Base-by-base conservation (phyloP, 1,140 invertebrate species). In the Lepidurus packardi region DNA sequence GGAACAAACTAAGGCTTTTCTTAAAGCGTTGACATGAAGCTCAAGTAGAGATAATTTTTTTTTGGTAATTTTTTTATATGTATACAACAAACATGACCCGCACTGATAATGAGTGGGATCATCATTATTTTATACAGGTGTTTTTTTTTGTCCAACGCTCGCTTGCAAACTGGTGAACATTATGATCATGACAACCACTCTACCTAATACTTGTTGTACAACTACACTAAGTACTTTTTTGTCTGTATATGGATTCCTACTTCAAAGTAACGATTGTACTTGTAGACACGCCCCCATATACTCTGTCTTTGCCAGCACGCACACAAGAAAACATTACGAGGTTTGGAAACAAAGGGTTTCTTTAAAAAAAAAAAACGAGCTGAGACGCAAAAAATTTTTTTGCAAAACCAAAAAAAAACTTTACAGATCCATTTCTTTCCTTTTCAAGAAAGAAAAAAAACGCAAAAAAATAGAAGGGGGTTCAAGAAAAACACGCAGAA, bases 101-200 rank as follows among this genome's bases (percentile, higher is more conserved):
- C 53, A 65, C 53, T 16, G 53, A 65, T 65, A 65, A 21, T 65
- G 53, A 65, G 53, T 65, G 53, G 53, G 53, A 21, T 65, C 53
- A 65, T 65, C 53, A 65, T 65, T 65, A 65, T 65, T 65, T 65
- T 65, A 65, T 65, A 65, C 53, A 65, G 53, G 53, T 65, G 53
- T 65, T 65, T 65, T 65, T 65, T 65, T 21, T 65, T 65, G 53
- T 65, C 53, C 53, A 65, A 65, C 53, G 53, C 53, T 16, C 53
- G 53, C 53, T 65, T 65, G 53, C 53, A 65, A 65, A 65, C 21
- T 65, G 53, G 53, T 65, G 53, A 65, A 65, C 53, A 65, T 21
- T 65, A 65, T 65, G 21, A 65, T 65, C 53, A 65, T 65, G 53
- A 65, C 53, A 65, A 65, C 53, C 53, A 65, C 8, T 65, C 53